These are phyloP conservation scores for Eremobia ochroleuca DNA, from an alignment of 2,888 invertebrate genomes.

Conservation along the genomic window DNA sequence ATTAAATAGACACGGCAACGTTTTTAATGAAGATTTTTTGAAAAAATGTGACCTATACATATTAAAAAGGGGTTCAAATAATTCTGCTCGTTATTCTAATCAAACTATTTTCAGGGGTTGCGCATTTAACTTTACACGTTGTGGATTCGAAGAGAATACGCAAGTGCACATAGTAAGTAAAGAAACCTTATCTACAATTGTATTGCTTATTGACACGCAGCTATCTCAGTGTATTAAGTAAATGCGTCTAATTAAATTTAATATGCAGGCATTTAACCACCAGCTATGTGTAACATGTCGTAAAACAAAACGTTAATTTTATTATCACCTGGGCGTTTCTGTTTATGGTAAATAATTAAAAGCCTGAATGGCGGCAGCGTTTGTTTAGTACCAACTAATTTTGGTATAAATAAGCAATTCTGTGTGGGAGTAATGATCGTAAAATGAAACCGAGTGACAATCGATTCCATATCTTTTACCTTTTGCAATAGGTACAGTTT, in stretches of 20 bases:
- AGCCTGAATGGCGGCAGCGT: constrained; percentile 57
- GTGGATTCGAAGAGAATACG: background rate
- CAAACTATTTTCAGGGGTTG: too few relatives aligned
- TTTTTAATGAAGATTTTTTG: too few relatives aligned
- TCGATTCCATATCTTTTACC: constrained; percentile 40
- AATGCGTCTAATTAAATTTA: constrained; percentile 32
- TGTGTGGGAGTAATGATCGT: constrained; percentile 64
- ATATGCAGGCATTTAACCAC: constrained; percentile 37
- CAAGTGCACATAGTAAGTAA: background rate
- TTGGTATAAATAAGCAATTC: constrained; percentile 66
- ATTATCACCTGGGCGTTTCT: constrained; percentile 65
- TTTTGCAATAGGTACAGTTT: constrained; percentile 42
- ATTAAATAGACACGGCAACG: too few relatives aligned
- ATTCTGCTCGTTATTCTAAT: too few relatives aligned
- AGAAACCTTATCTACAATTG: background rate
- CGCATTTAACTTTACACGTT: too few relatives aligned
- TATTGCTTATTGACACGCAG: constrained; percentile 17
- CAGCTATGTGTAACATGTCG: constrained; percentile 51
- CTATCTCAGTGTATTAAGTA: constrained; percentile 17
- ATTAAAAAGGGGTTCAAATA: too few relatives aligned
- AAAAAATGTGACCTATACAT: too few relatives aligned
- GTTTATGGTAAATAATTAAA: constrained; percentile 71
- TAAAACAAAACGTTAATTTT: constrained; percentile 68
- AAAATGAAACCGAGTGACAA: constrained; percentile 50
- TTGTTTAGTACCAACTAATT: constrained; percentile 67